Evolutionary conservation across 2,797 vertebrate species (phyloP).

Genomic region (Notolepis coatsorum): DNA sequence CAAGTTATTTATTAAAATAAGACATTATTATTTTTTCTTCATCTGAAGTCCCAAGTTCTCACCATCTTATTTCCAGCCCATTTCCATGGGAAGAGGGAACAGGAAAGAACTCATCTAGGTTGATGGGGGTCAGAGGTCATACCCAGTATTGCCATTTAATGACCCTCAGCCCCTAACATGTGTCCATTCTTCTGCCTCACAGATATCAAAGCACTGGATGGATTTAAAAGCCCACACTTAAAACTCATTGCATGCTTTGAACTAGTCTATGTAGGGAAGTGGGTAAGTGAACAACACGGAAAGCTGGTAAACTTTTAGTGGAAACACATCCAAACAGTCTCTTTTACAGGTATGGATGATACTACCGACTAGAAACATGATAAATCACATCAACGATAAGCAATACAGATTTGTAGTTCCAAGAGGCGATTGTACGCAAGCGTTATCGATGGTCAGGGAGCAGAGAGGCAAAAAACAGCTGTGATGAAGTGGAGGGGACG

Average conservation of each 20-base stretch:
- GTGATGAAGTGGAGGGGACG: conserved; percentile 60
- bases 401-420: neutral
- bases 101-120: conserved; percentile 53
- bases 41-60: conserved; percentile 1
- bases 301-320: neutral
- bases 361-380: conserved; percentile 28
- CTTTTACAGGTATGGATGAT: conserved; percentile 31
- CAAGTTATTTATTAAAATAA: conserved; percentile 46
- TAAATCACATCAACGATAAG: conserved; percentile 46
- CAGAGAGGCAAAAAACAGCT: conserved; percentile 54
- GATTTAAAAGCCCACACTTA: conserved; percentile 25
- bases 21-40: conserved; percentile 5
- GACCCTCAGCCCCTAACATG: conserved; percentile 6
- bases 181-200: neutral
- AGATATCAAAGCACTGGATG: conserved; percentile 17
- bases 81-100: conserved; percentile 41
- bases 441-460: conserved; percentile 41
- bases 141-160: conserved; percentile 17
- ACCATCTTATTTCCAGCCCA: conserved; percentile 31
- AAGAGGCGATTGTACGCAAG: conserved; percentile 19
- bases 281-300: neutral
- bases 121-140: conserved; percentile 54
- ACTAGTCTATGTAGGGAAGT: conserved; percentile 25
- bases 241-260: conserved; percentile 18
- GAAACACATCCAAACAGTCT: conserved; percentile 9